Evolutionary conservation across 1,140 invertebrate species (phyloP).

Genomic region (Zaprionus capensis): DNA sequence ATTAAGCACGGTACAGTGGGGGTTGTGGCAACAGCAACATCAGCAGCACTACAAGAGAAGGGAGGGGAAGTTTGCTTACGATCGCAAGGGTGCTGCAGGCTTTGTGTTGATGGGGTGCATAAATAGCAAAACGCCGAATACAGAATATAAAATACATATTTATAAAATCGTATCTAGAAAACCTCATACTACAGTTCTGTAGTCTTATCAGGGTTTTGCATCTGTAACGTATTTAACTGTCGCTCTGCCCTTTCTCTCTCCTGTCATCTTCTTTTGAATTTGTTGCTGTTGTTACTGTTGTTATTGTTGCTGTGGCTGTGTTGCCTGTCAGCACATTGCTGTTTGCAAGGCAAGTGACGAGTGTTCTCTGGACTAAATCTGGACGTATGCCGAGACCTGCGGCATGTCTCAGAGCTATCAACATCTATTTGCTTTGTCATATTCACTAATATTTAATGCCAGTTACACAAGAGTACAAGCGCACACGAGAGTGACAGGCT

Average conservation of each 20-base stretch:
- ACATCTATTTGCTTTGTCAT: slow-evolving; percentile 71
- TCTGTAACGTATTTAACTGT: slow-evolving; percentile 55
- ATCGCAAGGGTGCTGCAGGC: slow-evolving; percentile 11
- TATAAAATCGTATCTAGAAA: slow-evolving; percentile 65
- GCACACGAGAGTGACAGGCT: slow-evolving; percentile 31
- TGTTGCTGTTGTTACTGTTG: slow-evolving; percentile 42
- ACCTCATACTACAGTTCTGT: slow-evolving; percentile 46
- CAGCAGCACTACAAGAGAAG: slow-evolving; percentile 25
- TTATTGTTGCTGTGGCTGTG: slow-evolving; percentile 27
- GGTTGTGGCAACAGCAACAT: slow-evolving; percentile 23
- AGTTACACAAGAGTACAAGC: slow-evolving; percentile 42
- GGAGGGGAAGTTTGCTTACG: slow-evolving; percentile 10
- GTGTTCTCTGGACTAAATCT: slow-evolving; percentile 42
- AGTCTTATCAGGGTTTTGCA: slow-evolving; percentile 54
- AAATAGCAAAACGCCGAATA: slow-evolving; percentile 60
- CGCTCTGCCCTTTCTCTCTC: not conserved
- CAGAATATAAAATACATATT: slow-evolving; percentile 67
- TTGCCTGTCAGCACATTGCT: slow-evolving; percentile 74
- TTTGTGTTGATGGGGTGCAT: slow-evolving; percentile 66
- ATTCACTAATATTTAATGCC: slow-evolving; percentile 69
- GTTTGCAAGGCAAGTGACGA: slow-evolving; percentile 58
- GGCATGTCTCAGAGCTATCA: slow-evolving; percentile 63
- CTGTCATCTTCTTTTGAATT: slow-evolving; percentile 34
- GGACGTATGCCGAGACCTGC: slow-evolving; percentile 42
- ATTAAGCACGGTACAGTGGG: slow-evolving; percentile 73